Base-by-base conservation (phyloP, 2,797 vertebrate genomes). In the Leuciscus waleckii region DNA sequence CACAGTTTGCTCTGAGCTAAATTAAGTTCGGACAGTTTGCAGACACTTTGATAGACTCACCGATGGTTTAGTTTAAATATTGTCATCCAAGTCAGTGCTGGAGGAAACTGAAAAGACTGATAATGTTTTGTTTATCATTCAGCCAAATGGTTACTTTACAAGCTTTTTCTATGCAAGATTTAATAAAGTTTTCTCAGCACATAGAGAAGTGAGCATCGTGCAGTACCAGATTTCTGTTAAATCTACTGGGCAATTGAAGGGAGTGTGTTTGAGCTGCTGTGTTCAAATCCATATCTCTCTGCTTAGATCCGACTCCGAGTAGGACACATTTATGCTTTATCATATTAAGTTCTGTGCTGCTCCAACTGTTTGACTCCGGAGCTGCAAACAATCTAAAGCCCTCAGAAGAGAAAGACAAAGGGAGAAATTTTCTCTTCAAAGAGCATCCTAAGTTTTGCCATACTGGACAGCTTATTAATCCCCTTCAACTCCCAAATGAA, bases 401-500 rank as follows among this genome's bases (percentile, higher is more conserved):
- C 17, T 37, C 54, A 29, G 49, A 73, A 23, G n/a, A 82, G 19
- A 63, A 71, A 73, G 69, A 85, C 54, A 73, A 65, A 85, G 76
- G n/a, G n/a, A 71, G 80, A 16, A 67, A 65, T 74, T 75, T 3
- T 49, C 46, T 26, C 51, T 79, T 65, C 29, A 88, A 78, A 83
- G 76, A n/a, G 7, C 54, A 79, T 67, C 26, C 32, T 37, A 73
- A 61, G 46, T 32, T 85, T 69, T 41, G 8, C 58, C 32, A 79
- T 65, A 61, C 68, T 35, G 32, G 49, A 70, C 61, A 63, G 32
- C n/a, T 69, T 69, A 85, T 85, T 86, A 83, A 83, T 83, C 51
- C 56, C n/a, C 35, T 21, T 68, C 67, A 16, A 63, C 63, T 85
- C 76, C 14, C 67, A 58, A 46, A 58, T 63, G 54, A 73, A 85